phyloP scores from a whole-genome alignment of 92 coral and sea anemone genomes.

The Epizoanthus scotinus region DNA sequence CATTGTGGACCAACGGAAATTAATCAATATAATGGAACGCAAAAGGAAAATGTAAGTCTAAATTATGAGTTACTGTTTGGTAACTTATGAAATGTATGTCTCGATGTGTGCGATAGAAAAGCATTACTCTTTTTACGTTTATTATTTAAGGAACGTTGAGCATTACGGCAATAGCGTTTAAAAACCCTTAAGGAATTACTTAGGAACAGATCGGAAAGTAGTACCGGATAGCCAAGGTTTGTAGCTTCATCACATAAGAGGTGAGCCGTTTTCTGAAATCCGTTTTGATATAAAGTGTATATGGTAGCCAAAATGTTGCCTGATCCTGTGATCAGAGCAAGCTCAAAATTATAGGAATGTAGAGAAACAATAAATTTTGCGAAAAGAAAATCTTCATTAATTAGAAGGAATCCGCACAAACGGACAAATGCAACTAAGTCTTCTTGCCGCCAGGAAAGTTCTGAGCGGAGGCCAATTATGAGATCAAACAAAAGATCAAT shows the following conservation, averaged over 20 bases:
- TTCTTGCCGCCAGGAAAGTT: background rate
- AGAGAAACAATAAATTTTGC: background rate
- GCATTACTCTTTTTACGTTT: too few relatives aligned
- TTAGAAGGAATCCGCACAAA: background rate
- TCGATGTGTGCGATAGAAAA: background rate
- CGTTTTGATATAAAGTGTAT: background rate
- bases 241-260: background rate
- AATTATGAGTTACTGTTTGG: background rate
- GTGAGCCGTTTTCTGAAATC: background rate
- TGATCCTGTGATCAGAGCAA: background rate
- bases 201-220: background rate
- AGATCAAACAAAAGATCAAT: background rate
- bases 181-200: background rate
- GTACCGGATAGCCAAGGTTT: background rate
- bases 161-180: too few relatives aligned
- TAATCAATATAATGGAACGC: background rate
- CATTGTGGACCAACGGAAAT: background rate
- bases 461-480: background rate
- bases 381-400: background rate
- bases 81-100: background rate
- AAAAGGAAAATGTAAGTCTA: slow-evolving; percentile 1
- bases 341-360: background rate
- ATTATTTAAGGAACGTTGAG: too few relatives aligned
- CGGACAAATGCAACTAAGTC: background rate
- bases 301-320: background rate